phyloP scores from a whole-genome alignment of 2,797 vertebrate species.

The Brachymystax lenok region DNA sequence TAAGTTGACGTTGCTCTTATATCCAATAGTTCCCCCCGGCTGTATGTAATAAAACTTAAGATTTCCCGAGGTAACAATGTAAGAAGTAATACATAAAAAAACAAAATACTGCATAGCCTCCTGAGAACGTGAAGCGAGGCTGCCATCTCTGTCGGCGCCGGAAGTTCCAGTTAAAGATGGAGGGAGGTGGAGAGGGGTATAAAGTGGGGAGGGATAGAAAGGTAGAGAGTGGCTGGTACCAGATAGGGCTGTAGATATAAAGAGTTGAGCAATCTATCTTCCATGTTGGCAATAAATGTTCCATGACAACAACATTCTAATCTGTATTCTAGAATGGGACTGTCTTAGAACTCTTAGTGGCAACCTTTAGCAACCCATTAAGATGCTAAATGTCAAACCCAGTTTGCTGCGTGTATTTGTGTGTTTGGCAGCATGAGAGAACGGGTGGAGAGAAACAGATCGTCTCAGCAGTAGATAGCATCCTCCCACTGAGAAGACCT shows the following conservation, averaged over 20 bases:
- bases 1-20: too few species aligned
- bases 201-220: slow-evolving; percentile 20
- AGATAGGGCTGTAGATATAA: neutral
- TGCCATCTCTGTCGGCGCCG: too few species aligned
- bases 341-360: neutral
- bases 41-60: too few species aligned
- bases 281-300: too few species aligned
- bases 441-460: neutral
- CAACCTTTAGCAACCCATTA: neutral
- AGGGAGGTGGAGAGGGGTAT: neutral
- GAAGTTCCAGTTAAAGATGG: neutral
- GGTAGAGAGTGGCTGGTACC: slow-evolving; percentile 18
- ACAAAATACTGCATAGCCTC: too few species aligned
- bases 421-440: neutral
- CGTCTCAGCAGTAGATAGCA: neutral
- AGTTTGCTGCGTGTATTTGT: neutral
- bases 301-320: slow-evolving; percentile 13
- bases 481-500: neutral
- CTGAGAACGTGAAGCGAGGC: too few species aligned
- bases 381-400: neutral
- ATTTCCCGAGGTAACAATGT: too few species aligned
- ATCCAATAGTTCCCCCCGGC: too few species aligned
- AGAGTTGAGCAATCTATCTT: too few species aligned
- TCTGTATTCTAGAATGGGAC: neutral
- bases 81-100: too few species aligned